Conservation (phyloP, 2,113 vertebrate genomes). For the Ammodramus savannarum region DNA sequence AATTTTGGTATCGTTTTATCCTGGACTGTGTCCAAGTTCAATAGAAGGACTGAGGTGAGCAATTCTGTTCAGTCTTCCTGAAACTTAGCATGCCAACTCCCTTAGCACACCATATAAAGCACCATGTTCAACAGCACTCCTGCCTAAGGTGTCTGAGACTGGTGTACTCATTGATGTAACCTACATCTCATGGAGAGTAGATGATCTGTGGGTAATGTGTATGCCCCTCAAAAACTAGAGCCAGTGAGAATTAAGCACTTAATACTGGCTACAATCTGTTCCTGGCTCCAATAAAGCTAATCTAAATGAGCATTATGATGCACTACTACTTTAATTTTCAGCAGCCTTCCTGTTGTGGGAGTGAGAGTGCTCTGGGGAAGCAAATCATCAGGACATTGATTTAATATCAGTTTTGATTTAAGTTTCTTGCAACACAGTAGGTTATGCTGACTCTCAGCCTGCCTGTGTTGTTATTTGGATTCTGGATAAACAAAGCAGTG, state of each 20-base stretch:
- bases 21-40: not conserved
- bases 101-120: not conserved
- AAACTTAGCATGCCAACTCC: not conserved
- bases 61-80: not conserved
- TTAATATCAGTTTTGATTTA: constrained; percentile 53
- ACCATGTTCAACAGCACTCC: not conserved
- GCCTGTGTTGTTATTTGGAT: not conserved
- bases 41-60: not conserved
- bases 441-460: not conserved
- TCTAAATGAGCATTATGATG: not conserved
- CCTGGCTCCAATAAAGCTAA: not conserved
- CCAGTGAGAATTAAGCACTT: not conserved
- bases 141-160: not conserved
- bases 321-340: not conserved
- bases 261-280: not conserved
- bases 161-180: not conserved
- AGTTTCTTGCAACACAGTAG: not conserved
- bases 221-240: not conserved
- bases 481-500: not conserved
- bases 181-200: not conserved
- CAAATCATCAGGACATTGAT: constrained; percentile 43
- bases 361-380: not conserved
- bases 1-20: not conserved
- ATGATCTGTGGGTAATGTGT: not conserved
- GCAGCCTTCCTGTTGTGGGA: not conserved